Evolutionary conservation across 2,888 invertebrate species (phyloP), one percentile per base, ranked within the genome.

Genomic region (Meganola albula): DNA sequence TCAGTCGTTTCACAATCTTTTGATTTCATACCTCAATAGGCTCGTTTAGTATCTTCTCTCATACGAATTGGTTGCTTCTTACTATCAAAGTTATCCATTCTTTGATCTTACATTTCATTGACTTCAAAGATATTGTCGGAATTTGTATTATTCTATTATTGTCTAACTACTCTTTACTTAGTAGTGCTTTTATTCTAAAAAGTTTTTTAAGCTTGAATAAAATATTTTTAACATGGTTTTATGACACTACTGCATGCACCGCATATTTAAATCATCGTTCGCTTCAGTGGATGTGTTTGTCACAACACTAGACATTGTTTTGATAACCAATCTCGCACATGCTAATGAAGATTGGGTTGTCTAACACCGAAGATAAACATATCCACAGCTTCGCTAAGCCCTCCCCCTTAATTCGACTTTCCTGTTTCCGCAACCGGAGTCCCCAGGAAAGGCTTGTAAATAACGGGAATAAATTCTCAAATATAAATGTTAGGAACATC

Each of bases 401-500:
- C 63, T 60, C 68, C 70, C 71, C 72, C 70, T n/a, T 56, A 40
- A 46, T 57, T 54, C 76, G 74, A 79, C 86, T 86, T 86, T 85
- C 86, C 87, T 84, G 78, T 79, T 69, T 71, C 85, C 82, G 80
- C 74, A 63, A 56, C 82, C 78, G 84, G 82, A 74, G 63, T 77
- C 82, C 79, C 74, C 79, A 77, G 83, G 74, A 77, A 75, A 78
- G 72, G 48, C 47, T 61, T 74, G 68, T 65, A 63, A 52, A 63
- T 66, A 57, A 53, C 30, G 53, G 73, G 66, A 75, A 79, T 79
- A 76, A 78, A 79, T 70, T 74, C 62, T 75, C 82, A 83, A 82
- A 84, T 82, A 77, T 83, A 82, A 82, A 80, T 76, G 77, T 70
- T 74, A 77, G 77, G 71, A 61, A 84, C 84, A 84, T 86, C 83